Evolutionary conservation across 2,797 vertebrate genomes (phyloP), one percentile per base, ranked within the genome.

Genomic region (Nyctibius grandis): DNA sequence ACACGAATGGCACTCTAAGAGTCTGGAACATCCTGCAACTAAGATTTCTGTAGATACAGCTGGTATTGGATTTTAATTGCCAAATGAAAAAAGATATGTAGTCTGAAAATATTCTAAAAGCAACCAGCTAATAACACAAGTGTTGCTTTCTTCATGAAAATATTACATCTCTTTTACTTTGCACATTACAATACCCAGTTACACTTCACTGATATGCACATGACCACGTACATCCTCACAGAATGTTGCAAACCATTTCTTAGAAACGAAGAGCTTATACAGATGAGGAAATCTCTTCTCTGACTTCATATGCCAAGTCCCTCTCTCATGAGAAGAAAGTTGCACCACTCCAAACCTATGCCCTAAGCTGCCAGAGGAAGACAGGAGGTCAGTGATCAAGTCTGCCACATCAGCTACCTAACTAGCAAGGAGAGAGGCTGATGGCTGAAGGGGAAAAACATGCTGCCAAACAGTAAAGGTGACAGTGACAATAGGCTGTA

Each of bases 141-240:
- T 50, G 23, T 25, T 70, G 13, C 23, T 64, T 79, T 54, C 56
- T 53, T 83, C 11, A 22, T 45, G 5, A 45, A 78, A 63, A 76
- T 36, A 1, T 45, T 2, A 0, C 9, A 40, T 23, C 11, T 64
- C 34, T 59, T 34, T 14, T 42, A 33, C 17, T 72, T 80, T 0
- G 0, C 36, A 45, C 6, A 5, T 54, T 40, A 42, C 45, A 29
- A 16, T 1, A 2, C 33, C 19, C 51, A 34, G 51, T 21, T 48
- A 29, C 33, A 36, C 10, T 36, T 76, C 47, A n/a, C 42, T 0
- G 0, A 16, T 14, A 12, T 1, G 16, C 63, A 33, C 21, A 4
- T 19, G 25, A 26, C 21, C 21, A 9, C 0, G 0, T 11, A 22
- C 18, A 34, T 22, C 56, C 25, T 54, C 74, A 93, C 18, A 40